Evolutionary conservation across 2,888 invertebrate species (phyloP).

Genomic region (Loripinus fragilis): DNA sequence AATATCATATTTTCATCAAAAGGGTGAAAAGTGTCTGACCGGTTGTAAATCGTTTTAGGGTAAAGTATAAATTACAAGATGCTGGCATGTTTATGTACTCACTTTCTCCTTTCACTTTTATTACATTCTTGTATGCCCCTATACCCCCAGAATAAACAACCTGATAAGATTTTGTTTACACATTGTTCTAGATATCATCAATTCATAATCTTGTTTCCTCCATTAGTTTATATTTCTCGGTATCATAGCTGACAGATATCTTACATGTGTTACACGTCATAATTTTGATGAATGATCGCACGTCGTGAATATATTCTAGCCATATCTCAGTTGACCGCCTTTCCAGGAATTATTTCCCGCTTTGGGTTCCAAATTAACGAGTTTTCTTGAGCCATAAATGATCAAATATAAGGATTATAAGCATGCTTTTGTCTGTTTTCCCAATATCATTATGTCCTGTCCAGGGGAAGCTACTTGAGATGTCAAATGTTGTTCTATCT

Average conservation of each 20-base stretch:
- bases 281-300: conserved; percentile 8
- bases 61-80: neutral
- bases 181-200: conserved; percentile 17
- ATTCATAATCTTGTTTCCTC: conserved; percentile 16
- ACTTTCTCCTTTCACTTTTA: neutral
- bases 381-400: no score
- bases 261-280: neutral
- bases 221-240: conserved; percentile 11
- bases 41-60: neutral
- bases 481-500: no score
- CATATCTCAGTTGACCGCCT: no score
- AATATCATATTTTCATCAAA: no score
- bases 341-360: no score
- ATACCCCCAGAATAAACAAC: neutral
- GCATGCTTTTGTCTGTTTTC: no score
- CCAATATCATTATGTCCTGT: no score
- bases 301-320: neutral
- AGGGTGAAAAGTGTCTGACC: neutral
- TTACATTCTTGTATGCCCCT: conserved; percentile 7
- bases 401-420: no score
- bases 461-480: no score
- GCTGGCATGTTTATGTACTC: conserved; percentile 8
- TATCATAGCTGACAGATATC: neutral
- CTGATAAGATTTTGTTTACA: conserved; percentile 15
- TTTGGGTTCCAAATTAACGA: no score